Evolutionary conservation across 2,888 invertebrate species (phyloP).

Genomic region (Tenthredo amoena): DNA sequence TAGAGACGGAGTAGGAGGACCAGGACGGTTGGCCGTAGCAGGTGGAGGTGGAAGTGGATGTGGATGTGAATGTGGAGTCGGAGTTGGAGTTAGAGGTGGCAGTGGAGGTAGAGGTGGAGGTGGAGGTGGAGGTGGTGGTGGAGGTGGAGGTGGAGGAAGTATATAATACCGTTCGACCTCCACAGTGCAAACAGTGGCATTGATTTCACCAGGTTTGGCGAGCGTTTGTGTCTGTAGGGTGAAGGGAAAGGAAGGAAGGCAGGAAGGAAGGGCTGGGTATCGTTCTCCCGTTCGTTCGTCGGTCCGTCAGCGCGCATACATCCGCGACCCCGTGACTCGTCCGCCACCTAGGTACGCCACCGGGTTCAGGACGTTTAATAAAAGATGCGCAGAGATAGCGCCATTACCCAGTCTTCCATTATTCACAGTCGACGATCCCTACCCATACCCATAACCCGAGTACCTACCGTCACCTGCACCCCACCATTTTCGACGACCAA

Average conservation of each 20-base stretch:
- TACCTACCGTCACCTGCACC: constrained; percentile 48
- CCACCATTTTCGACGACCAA: constrained; percentile 21
- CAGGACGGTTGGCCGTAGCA: not conserved
- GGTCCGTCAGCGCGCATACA: constrained; percentile 45
- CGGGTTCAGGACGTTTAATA: constrained; percentile 73
- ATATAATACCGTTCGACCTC: constrained; percentile 70
- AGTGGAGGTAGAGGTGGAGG: constrained; percentile 14
- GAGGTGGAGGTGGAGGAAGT: constrained; percentile 17
- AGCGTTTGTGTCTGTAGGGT: constrained; percentile 54
- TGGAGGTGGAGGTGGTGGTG: not conserved
- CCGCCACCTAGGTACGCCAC: constrained; percentile 42
- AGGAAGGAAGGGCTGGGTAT: constrained; percentile 65
- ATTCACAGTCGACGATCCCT: constrained; percentile 62
- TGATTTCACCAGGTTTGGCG: constrained; percentile 77
- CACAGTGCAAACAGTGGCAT: constrained; percentile 77
- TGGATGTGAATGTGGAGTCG: not conserved
- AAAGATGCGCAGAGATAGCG: constrained; percentile 79
- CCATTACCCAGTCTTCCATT: constrained; percentile 78
- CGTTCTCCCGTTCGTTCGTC: constrained; percentile 30
- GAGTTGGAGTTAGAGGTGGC: not conserved
- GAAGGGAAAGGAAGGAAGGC: constrained; percentile 59
- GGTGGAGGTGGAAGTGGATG: not conserved
- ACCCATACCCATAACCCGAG: constrained; percentile 73
- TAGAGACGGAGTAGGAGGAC: not conserved
- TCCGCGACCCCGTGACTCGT: constrained; percentile 45